phyloP scores from a whole-genome alignment of 64 coral and sea anemone genomes.

The Trachythela sp. region DNA sequence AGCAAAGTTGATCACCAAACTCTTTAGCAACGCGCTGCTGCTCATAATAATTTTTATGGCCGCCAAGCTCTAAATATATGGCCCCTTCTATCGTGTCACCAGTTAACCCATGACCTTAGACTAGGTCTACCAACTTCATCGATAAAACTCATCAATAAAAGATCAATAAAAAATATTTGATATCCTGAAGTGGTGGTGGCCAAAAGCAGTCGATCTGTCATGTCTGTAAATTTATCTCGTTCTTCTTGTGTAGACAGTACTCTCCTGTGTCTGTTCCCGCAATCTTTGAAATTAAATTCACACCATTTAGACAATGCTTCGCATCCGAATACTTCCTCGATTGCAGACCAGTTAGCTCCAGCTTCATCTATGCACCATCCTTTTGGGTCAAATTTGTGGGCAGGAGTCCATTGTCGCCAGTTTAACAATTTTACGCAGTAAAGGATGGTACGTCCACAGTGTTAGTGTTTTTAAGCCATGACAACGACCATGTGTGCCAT shows the following conservation, averaged over 20 bases:
- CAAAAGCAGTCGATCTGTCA: neutral
- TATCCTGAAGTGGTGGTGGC: neutral
- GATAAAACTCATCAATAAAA: neutral
- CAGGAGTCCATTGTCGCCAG: conserved; percentile 46
- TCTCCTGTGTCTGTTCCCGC: neutral
- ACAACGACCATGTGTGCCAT: conserved; percentile 40
- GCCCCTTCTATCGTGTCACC: conserved; percentile 47
- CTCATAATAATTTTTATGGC: neutral
- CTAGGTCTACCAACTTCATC: neutral
- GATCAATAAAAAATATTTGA: neutral
- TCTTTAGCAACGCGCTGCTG: neutral
- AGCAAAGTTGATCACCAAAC: neutral
- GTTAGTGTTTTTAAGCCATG: conserved; percentile 39
- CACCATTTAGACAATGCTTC: neutral
- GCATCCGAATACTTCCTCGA: neutral
- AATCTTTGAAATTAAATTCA: neutral
- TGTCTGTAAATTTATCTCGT: no score
- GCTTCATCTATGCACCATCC: neutral
- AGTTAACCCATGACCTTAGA: conserved; percentile 42
- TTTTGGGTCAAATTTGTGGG: neutral
- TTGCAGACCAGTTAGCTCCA: neutral
- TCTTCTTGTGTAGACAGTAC: neutral
- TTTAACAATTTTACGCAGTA: conserved; percentile 47
- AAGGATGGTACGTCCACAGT: conserved; percentile 40
- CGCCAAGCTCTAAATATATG: conserved; percentile 62